phyloP scores from a whole-genome alignment of 2,113 vertebrate species.

The Crotalus tigris region DNA sequence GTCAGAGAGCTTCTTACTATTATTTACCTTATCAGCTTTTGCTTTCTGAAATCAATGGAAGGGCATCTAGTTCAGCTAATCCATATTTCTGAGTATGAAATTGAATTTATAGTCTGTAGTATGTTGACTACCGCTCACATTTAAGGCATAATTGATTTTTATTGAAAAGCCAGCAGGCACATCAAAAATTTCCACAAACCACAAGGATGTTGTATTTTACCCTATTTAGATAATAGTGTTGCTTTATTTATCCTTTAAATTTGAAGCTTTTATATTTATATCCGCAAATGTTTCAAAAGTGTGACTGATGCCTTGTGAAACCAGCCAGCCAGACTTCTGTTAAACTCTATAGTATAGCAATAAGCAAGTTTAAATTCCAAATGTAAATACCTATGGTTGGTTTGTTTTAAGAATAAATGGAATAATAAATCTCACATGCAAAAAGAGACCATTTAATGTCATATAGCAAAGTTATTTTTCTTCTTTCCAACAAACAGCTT shows the following conservation, averaged over 20 bases:
- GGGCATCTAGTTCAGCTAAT: constrained; percentile 87
- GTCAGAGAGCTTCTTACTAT: constrained; percentile 82
- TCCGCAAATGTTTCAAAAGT: constrained; percentile 70
- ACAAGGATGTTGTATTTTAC: constrained; percentile 87
- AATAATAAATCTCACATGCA: constrained; percentile 63
- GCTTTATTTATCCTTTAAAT: constrained; percentile 82
- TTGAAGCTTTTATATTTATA: constrained; percentile 80
- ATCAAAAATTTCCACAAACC: constrained; percentile 87
- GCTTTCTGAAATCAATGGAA: constrained; percentile 85
- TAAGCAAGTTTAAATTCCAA: constrained; percentile 63
- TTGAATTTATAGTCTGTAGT: constrained; percentile 87
- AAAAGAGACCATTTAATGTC: constrained; percentile 40
- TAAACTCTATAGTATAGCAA: constrained; percentile 55
- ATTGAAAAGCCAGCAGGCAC: constrained; percentile 90
- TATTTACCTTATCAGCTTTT: constrained; percentile 87
- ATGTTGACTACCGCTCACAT: constrained; percentile 82
- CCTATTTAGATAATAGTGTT: constrained; percentile 78
- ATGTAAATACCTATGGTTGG: constrained; percentile 61
- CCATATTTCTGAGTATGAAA: constrained; percentile 89
- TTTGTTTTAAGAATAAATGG: constrained; percentile 67
- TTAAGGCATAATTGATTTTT: constrained; percentile 95
- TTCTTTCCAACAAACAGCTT: constrained; percentile 55
- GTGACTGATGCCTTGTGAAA: constrained; percentile 75
- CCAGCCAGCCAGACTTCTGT: constrained; percentile 62
- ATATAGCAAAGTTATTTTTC: constrained; percentile 48